Base-by-base conservation (phyloP, 92 coral and sea anemone genomes). In the Meandrina meandrites region DNA sequence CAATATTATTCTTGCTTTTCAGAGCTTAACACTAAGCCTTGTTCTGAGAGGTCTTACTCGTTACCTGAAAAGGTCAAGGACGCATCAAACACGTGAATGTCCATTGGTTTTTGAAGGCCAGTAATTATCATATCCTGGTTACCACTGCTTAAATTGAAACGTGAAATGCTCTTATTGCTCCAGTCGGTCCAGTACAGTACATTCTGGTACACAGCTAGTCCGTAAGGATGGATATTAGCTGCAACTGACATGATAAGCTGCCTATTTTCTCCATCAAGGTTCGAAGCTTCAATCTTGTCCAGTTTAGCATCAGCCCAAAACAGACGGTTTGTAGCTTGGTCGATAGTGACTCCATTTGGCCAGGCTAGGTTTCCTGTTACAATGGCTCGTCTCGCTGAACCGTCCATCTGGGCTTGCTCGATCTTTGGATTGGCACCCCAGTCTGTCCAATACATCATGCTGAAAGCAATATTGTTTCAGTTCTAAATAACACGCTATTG, bases 281-380 rank as follows among this genome's bases (percentile, higher is more conserved):
- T 93, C 21, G 91, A 79, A 4, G 85, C 72, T 57, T 92, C 93
- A 32, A 92, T 48, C 85, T 76, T 86, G 57, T 88, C 91, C 27
- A 68, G 85, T 35, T 27, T 34, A 40, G 85, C 73, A 80, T 92
- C 95, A n/a, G 83, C 83, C 95, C 95, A 92, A 82, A 45, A 90
- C 76, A 92, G 84, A 8, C 57, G 78, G 73, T 86, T 87, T 13
- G 91, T 45, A 22, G 86, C 70, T 48, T 86, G 85, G 73, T 92
- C 93, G 32, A 87, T 77, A 14, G 75, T 69, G 37, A 69, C 42
- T 32, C 75, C 75, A 69, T 31, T 69, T 83, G 95, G 95, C 84
- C 79, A 60, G 16, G 50, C 53, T 3, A 92, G 86, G 48, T 60
- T 73, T 13, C 37, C 27, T 21, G 91, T 87, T 5, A 92, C 85